These are phyloP conservation scores for Caenorhabditis doughertyi DNA, from an alignment of 2,888 invertebrate genomes.

Conservation along the genomic window DNA sequence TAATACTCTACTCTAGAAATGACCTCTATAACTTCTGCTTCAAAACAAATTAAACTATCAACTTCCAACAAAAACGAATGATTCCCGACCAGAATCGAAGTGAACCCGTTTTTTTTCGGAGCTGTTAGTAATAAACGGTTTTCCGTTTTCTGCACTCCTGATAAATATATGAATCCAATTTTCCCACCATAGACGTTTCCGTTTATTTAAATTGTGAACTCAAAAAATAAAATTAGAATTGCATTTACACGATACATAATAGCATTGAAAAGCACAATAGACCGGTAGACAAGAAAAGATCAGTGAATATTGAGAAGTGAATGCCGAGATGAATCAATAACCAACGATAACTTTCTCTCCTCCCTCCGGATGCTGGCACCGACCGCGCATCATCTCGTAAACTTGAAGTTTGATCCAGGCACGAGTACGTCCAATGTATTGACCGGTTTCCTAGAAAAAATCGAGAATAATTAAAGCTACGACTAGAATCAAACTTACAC, in stretches of 20 bases:
- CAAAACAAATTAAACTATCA: too few relatives aligned
- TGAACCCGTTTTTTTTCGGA: too few relatives aligned
- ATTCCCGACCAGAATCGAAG: too few relatives aligned
- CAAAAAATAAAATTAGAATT: not conserved
- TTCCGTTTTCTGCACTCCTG: too few relatives aligned
- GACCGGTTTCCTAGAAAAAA: conserved; percentile 53
- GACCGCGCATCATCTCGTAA: conserved; percentile 56
- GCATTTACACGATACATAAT: not conserved
- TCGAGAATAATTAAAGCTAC: too few relatives aligned
- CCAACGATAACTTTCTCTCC: conserved; percentile 59
- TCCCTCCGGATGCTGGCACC: conserved; percentile 51
- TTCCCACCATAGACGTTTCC: not conserved
- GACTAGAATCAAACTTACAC: conserved; percentile 38
- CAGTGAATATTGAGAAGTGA: not conserved
- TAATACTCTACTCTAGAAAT: too few relatives aligned
- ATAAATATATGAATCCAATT: too few relatives aligned
- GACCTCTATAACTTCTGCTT: too few relatives aligned
- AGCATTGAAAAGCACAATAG: not conserved
- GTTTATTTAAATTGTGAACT: not conserved
- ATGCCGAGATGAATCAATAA: conserved; percentile 15
- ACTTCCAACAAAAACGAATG: too few relatives aligned
- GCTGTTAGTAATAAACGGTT: too few relatives aligned
- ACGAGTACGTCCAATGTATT: conserved; percentile 60
- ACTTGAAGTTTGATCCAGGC: conserved; percentile 64
- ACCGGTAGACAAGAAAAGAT: not conserved